Conservation (phyloP, 2,888 invertebrate genomes). For the Zelleria hepariella region DNA sequence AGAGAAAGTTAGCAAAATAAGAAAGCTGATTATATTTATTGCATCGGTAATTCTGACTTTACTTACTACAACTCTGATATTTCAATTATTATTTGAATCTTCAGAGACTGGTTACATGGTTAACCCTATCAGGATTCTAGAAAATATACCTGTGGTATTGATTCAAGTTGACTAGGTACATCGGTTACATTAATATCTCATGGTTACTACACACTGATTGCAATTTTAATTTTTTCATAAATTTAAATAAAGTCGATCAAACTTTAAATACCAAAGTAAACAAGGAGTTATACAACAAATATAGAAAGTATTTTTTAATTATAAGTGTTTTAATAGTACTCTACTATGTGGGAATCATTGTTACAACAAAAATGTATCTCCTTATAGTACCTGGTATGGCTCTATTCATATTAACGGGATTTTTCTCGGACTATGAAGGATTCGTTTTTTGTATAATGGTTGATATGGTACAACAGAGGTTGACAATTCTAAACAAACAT, state of each 20-base stretch:
- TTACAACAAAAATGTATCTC: not conserved
- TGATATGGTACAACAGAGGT: constrained; percentile 6
- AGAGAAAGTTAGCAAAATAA: not conserved
- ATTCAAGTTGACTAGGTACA: not conserved
- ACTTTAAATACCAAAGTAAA: not conserved
- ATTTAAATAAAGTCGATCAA: not conserved
- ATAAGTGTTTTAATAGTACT: not conserved
- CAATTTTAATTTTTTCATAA: not conserved
- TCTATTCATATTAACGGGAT: not conserved
- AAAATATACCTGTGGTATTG: not conserved
- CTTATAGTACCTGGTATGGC: not conserved
- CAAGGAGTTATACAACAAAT: not conserved
- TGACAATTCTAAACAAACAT: constrained; percentile 8
- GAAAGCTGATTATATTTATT: not conserved
- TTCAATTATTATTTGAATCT: not conserved
- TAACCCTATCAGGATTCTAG: not conserved
- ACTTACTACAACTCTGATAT: not conserved
- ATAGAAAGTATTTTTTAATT: not conserved
- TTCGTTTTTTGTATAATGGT: constrained; percentile 7
- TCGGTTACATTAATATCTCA: not conserved
- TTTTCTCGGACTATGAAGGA: not conserved
- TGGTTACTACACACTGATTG: not conserved
- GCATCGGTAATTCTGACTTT: not conserved
- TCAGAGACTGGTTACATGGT: not conserved
- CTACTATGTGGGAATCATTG: not conserved